These are phyloP conservation scores for Xiphophorus couchianus DNA, from an alignment of 2,113 vertebrate species.

Conservation along the genomic window DNA sequence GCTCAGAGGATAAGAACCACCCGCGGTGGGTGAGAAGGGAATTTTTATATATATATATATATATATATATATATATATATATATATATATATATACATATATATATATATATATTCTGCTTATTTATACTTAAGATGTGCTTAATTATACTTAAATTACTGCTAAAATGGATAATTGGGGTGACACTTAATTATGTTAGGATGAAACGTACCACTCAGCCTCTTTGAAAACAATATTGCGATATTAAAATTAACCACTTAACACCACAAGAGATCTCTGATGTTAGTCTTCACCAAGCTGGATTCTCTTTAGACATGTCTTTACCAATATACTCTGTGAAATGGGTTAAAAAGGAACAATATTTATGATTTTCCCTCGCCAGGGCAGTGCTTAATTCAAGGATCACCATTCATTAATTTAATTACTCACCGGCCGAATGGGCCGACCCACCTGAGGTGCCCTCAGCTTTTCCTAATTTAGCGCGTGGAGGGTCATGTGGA, in stretches of 20 bases:
- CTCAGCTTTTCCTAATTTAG: slow-evolving; percentile 62
- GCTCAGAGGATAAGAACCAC: no score
- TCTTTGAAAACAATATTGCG: not conserved
- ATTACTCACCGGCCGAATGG: slow-evolving; percentile 38
- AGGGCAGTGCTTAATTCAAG: slow-evolving; percentile 46
- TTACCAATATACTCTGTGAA: not conserved
- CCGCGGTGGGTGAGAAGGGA: no score
- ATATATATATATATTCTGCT: no score
- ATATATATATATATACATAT: no score
- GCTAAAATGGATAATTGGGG: not conserved
- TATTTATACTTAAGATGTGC: no score
- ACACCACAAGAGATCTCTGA: not conserved
- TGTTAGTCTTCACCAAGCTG: not conserved
- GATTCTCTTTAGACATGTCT: not conserved
- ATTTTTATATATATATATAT: no score
- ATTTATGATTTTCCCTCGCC: slow-evolving; percentile 46
- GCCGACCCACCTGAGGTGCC: slow-evolving; percentile 59
- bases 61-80: no score
- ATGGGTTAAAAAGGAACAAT: slow-evolving; percentile 20
- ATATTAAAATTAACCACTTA: not conserved
- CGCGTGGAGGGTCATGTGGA: slow-evolving; percentile 48
- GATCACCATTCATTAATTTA: slow-evolving; percentile 62
- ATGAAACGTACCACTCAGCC: not conserved
- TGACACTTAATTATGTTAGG: not conserved
- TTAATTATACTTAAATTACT: not conserved